Evolutionary conservation across 2,888 invertebrate species (phyloP).

Genomic region (Tiliacea citrago): DNA sequence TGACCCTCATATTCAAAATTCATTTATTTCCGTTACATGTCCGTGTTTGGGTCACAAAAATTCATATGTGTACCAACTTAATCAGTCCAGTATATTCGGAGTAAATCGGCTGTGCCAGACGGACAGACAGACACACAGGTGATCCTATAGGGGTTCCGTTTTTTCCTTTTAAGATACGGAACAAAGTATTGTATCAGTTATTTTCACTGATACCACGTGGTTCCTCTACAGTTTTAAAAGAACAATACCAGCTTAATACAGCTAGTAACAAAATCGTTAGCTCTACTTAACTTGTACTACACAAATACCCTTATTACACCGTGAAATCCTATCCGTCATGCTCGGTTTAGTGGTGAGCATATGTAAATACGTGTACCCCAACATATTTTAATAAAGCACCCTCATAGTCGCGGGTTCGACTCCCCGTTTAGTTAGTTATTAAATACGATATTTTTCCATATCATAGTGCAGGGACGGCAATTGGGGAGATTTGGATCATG

Average conservation of each 20-base stretch:
- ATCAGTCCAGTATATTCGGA: too few relatives aligned
- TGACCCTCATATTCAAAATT: too few relatives aligned
- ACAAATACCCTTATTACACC: conserved; percentile 47
- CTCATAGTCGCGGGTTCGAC: conserved; percentile 69
- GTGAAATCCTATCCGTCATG: conserved; percentile 67
- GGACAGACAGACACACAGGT: too few relatives aligned
- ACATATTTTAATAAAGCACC: conserved; percentile 85
- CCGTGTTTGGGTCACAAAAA: too few relatives aligned
- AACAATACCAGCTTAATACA: background rate
- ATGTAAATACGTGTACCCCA: conserved; percentile 82
- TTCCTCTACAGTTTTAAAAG: background rate
- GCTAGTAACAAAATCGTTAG: background rate
- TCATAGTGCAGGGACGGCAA: conserved; percentile 79
- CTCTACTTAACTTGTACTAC: conserved; percentile 5
- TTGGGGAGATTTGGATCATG: conserved; percentile 74
- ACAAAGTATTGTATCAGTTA: too few relatives aligned
- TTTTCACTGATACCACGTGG: background rate
- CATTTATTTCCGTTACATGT: too few relatives aligned
- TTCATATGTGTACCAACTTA: too few relatives aligned
- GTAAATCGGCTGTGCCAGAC: too few relatives aligned
- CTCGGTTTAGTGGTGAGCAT: conserved; percentile 69
- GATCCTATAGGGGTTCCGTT: too few relatives aligned
- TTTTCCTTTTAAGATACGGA: too few relatives aligned
- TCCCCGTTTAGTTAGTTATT: conserved; percentile 84
- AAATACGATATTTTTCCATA: conserved; percentile 89